Conservation (phyloP, 2,113 vertebrate species). For the Ptilonorhynchus violaceus region DNA sequence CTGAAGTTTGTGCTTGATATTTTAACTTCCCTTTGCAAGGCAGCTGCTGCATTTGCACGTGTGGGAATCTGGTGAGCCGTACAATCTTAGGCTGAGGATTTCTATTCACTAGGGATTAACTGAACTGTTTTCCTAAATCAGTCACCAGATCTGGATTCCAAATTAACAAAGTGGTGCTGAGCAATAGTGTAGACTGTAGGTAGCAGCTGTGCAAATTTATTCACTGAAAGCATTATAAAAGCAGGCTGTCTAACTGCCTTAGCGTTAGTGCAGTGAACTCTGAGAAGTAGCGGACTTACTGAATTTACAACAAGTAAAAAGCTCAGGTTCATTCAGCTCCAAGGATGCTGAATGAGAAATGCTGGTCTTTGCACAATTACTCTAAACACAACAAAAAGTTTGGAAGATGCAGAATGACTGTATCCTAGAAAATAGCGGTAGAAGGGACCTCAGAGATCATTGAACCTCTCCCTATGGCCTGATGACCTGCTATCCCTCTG, state of each 20-base stretch:
- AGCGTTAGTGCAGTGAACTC: conserved; percentile 52
- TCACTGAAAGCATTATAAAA: conserved; percentile 47
- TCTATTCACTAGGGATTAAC: conserved; percentile 62
- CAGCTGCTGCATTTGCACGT: conserved; percentile 56
- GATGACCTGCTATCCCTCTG: background rate
- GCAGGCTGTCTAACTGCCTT: conserved; percentile 49
- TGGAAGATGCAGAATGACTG: background rate
- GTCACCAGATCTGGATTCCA: conserved; percentile 64
- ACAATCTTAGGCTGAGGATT: conserved; percentile 48
- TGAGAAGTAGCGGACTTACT: background rate
- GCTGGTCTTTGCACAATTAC: background rate
- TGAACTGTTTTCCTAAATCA: conserved; percentile 65
- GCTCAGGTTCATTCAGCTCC: conserved; percentile 27
- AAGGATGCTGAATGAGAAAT: conserved; percentile 31
- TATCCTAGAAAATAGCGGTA: background rate
- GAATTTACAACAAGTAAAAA: conserved; percentile 47
- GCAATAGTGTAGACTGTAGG: conserved; percentile 48
- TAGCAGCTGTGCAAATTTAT: conserved; percentile 59
- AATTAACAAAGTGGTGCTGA: conserved; percentile 63
- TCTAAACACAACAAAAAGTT: background rate
- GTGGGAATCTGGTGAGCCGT: conserved; percentile 54
- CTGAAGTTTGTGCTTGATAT: conserved; percentile 23
- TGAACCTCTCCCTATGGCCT: background rate
- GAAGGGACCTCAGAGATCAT: background rate
- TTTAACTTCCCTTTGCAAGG: conserved; percentile 52